Conservation (phyloP, 2,888 invertebrate genomes). For the Orthonevra nobilis region DNA sequence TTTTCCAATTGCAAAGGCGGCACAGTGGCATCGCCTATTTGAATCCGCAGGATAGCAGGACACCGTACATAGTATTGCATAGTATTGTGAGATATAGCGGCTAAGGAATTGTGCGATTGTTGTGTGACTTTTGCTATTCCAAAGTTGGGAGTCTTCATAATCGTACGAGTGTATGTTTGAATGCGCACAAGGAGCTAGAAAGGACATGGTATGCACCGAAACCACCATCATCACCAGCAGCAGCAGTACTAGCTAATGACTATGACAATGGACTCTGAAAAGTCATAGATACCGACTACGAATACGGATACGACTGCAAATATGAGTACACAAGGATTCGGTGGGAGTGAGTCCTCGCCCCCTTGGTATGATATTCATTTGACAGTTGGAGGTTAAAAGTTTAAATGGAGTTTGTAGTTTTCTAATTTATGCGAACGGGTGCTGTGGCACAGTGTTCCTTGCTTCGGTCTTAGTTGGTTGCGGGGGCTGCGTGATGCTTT, state of each 20-base stretch:
- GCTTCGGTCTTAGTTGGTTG: constrained; percentile 1
- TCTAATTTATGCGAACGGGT: constrained; percentile 47
- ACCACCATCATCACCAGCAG: constrained; percentile 5
- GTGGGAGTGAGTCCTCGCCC: constrained; percentile 17
- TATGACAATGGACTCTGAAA: constrained; percentile 48
- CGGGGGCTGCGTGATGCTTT: constrained; percentile 28
- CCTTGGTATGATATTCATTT: constrained; percentile 66
- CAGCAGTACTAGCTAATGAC: constrained; percentile 40
- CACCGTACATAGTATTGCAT: constrained; percentile 10
- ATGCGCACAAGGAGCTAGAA: constrained; percentile 20
- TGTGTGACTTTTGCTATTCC: constrained; percentile 38
- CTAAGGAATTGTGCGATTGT: neutral
- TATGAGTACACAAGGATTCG: too few relatives aligned
- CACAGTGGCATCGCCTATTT: neutral
- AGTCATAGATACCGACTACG: constrained; percentile 35
- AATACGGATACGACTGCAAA: constrained; percentile 7
- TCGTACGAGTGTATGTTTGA: too few relatives aligned
- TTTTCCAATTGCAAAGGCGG: constrained; percentile 44
- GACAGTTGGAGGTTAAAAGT: constrained; percentile 67
- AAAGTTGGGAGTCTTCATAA: constrained; percentile 10
- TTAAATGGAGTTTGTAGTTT: constrained; percentile 68
- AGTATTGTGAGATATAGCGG: too few relatives aligned
- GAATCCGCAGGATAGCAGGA: constrained; percentile 15
- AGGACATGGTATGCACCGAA: neutral
- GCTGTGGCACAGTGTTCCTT: constrained; percentile 4